Evolutionary conservation across 2,797 vertebrate genomes (phyloP).

Genomic region (Xenops minutus): DNA sequence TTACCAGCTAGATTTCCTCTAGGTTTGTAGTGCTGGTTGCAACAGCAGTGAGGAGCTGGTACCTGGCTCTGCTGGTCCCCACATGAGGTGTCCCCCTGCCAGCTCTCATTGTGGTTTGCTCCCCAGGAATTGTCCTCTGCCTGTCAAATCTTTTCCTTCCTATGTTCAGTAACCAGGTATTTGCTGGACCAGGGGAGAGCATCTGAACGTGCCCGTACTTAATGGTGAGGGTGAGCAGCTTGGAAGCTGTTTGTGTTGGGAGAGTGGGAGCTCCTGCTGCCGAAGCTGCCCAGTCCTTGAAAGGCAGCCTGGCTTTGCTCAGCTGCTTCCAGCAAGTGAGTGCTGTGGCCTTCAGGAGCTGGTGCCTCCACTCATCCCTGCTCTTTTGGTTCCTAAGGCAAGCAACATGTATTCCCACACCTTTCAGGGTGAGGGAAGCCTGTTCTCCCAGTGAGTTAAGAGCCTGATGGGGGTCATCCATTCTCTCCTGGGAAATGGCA

Average conservation of each 20-base stretch:
- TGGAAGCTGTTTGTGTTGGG: too few species aligned
- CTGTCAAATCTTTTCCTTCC: background rate
- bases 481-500: background rate
- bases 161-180: background rate
- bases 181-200: background rate
- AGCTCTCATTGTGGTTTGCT: background rate
- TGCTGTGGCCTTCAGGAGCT: fast-evolving
- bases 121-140: background rate
- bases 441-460: background rate
- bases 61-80: background rate
- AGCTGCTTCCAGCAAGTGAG: background rate
- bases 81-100: fast-evolving
- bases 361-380: background rate
- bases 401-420: background rate
- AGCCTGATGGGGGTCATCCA: background rate
- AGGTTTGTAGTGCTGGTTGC: background rate
- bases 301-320: background rate
- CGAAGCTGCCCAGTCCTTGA: background rate
- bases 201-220: background rate
- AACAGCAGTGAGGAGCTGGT: background rate
- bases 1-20: background rate
- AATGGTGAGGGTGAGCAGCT: fast-evolving
- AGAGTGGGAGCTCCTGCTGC: background rate
- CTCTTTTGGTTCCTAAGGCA: background rate
- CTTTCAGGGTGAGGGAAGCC: background rate